These are phyloP conservation scores for Scytalopus superciliaris DNA, from an alignment of 2,113 vertebrate genomes.

Conservation along the genomic window DNA sequence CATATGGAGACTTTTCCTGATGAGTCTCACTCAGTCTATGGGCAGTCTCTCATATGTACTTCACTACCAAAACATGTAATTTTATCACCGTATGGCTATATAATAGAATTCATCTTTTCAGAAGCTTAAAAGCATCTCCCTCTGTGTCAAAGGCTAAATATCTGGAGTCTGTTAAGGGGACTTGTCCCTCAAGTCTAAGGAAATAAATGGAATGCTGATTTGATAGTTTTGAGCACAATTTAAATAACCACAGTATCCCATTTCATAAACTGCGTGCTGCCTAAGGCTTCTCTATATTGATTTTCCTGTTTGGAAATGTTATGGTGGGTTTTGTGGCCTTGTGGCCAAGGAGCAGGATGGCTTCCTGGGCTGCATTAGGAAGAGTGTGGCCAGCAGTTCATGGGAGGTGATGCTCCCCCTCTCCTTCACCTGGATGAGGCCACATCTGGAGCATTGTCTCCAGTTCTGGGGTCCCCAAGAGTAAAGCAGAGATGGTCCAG, in stretches of 20 bases:
- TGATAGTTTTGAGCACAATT: background rate
- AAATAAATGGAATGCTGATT: constrained; percentile 24
- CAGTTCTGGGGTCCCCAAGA: background rate
- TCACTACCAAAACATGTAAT: background rate
- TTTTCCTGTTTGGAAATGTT: background rate
- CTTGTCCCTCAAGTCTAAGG: background rate
- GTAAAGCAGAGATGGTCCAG: background rate
- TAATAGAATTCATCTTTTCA: background rate
- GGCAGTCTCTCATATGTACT: background rate
- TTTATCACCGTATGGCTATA: background rate
- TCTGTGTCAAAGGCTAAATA: constrained; percentile 28
- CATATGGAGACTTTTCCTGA: background rate
- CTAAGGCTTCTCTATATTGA: background rate
- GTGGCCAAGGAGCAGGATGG: background rate
- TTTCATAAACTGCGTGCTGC: background rate
- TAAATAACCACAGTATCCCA: background rate
- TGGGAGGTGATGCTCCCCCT: background rate
- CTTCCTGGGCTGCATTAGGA: background rate
- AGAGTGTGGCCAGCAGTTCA: background rate
- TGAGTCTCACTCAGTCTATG: background rate
- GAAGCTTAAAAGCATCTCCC: background rate
- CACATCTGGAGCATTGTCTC: background rate
- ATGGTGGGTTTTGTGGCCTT: background rate
- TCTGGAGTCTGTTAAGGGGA: background rate
- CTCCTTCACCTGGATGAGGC: background rate